Evolutionary conservation across 2,888 invertebrate species (phyloP).

Genomic region (Conus canariensis): DNA sequence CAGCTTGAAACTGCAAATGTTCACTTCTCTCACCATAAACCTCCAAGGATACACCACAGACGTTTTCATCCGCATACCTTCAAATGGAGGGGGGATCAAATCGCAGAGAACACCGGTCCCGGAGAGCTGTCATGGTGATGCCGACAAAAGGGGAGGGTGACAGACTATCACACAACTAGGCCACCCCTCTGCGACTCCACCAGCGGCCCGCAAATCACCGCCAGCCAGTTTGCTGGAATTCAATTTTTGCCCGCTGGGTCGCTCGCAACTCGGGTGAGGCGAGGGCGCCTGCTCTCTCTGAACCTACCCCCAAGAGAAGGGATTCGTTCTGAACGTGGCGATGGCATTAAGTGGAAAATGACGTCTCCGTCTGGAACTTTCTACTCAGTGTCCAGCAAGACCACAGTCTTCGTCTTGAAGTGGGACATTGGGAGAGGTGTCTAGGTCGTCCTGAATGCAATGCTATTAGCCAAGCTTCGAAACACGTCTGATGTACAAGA

Average conservation of each 20-base stretch:
- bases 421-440: too few species aligned
- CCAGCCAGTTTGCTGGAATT: constrained; percentile 15
- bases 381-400: neutral
- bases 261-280: neutral
- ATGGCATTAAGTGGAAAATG: neutral
- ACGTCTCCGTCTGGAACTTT: neutral
- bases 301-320: neutral
- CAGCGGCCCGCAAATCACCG: constrained; percentile 3
- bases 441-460: too few species aligned
- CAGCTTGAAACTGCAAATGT: too few species aligned
- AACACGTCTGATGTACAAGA: too few species aligned
- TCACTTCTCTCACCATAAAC: too few species aligned
- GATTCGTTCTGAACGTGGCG: neutral
- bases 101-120: neutral
- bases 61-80: too few species aligned
- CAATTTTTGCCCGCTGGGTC: neutral
- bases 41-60: too few species aligned
- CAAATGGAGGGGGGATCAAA: neutral
- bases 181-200: neutral
- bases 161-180: constrained; percentile 16
- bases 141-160: neutral
- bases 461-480: too few species aligned
- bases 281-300: neutral
- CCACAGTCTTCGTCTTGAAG: neutral
- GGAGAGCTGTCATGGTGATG: neutral